phyloP scores from a whole-genome alignment of 1,140 invertebrate species.

The Catajapyx aquilonaris region DNA sequence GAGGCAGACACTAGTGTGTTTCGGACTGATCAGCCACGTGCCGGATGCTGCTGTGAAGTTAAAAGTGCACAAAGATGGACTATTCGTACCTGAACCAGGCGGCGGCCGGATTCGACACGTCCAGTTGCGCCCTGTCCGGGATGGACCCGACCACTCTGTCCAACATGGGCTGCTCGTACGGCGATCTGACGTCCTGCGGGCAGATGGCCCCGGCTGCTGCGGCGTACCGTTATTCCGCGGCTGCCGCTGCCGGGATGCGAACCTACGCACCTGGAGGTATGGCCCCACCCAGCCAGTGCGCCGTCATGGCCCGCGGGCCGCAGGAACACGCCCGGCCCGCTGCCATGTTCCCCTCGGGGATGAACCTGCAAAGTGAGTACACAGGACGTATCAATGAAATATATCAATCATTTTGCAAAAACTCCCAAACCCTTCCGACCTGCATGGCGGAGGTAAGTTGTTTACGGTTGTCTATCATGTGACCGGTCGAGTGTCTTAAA shows the following conservation, averaged over 20 bases:
- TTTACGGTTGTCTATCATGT: no score
- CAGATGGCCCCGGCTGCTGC: slow-evolving; percentile 58
- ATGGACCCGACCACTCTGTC: slow-evolving; percentile 34
- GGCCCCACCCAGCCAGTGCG: slow-evolving; percentile 16
- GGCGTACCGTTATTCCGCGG: slow-evolving; percentile 37
- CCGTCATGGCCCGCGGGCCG: slow-evolving; percentile 15
- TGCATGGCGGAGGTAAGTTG: no score
- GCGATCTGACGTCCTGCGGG: slow-evolving; percentile 61
- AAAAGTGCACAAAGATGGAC: slow-evolving; percentile 27
- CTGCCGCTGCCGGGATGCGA: slow-evolving; percentile 21
- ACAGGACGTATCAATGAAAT: no score
- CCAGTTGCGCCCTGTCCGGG: slow-evolving; percentile 35
- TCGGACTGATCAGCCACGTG: no score
- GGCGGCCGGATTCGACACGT: slow-evolving; percentile 36
- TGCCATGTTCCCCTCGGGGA: slow-evolving; percentile 36
- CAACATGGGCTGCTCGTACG: slow-evolving; percentile 55
- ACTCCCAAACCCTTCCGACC: no score
- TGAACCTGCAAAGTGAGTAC: slow-evolving; percentile 38
- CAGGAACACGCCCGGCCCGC: slow-evolving; percentile 19
- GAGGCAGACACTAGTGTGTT: no score
- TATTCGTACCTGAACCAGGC: slow-evolving; percentile 50
- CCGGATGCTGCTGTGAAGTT: no score
- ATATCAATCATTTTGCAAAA: no score
- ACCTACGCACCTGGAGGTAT: slow-evolving; percentile 23
- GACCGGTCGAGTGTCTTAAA: no score